Evolutionary conservation across 2,888 invertebrate genomes (phyloP).

Genomic region (Drosophila mimetica): DNA sequence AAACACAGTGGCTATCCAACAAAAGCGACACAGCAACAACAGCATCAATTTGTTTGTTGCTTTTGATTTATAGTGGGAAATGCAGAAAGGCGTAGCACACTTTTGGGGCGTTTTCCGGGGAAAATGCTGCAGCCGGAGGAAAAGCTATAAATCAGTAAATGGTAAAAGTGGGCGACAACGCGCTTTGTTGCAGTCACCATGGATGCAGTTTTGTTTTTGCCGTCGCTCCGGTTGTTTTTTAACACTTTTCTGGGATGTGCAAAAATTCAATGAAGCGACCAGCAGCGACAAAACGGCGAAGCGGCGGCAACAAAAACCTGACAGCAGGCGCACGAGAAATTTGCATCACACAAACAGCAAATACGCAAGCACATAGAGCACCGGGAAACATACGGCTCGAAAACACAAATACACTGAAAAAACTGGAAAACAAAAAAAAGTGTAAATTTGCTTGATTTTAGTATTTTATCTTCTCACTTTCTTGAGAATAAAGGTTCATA

Average conservation of each 20-base stretch:
- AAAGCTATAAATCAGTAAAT: slow-evolving; percentile 72
- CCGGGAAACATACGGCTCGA: slow-evolving; percentile 58
- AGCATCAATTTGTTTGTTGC: slow-evolving; percentile 61
- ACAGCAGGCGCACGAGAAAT: slow-evolving; percentile 74
- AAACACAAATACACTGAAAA: slow-evolving; percentile 24
- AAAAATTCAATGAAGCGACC: slow-evolving; percentile 78
- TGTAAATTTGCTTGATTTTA: too few relatives aligned
- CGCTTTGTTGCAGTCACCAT: slow-evolving; percentile 34
- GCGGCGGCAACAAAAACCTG: slow-evolving; percentile 53
- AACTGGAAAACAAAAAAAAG: too few relatives aligned
- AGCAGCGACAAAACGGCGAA: slow-evolving; percentile 60
- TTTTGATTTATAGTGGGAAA: slow-evolving; percentile 76
- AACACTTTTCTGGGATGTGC: slow-evolving; percentile 73
- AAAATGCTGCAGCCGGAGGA: slow-evolving; percentile 39
- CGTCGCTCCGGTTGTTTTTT: slow-evolving; percentile 56
- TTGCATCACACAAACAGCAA: slow-evolving; percentile 62
- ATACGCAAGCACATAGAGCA: slow-evolving; percentile 13
- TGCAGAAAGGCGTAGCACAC: slow-evolving; percentile 63
- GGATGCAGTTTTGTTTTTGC: slow-evolving; percentile 28
- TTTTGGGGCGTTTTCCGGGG: slow-evolving; percentile 52
- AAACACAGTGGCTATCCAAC: slow-evolving; percentile 57
- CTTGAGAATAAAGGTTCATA: too few relatives aligned
- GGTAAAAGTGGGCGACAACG: slow-evolving; percentile 61
- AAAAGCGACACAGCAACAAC: slow-evolving; percentile 47
- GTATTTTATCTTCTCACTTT: too few relatives aligned